These are phyloP conservation scores for Acleris emargana DNA, from an alignment of 2,888 invertebrate species.

Conservation along the genomic window DNA sequence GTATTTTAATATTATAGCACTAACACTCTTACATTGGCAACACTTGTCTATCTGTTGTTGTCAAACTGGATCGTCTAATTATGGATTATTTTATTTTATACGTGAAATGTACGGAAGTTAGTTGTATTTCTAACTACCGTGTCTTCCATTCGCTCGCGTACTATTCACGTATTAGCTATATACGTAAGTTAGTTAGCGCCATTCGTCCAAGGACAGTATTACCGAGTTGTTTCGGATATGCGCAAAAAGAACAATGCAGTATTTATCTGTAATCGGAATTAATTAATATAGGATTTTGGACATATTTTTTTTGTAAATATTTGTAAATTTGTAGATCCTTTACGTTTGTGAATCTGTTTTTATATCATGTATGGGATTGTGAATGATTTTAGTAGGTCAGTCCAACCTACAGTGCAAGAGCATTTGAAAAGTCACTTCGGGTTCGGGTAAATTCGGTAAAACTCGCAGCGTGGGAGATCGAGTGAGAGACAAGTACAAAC, in stretches of 20 bases:
- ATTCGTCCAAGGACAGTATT: slow-evolving; percentile 68
- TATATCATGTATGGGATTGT: slow-evolving; percentile 39
- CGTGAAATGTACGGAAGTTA: too few species aligned
- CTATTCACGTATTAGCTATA: slow-evolving; percentile 47
- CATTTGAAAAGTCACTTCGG: too few species aligned
- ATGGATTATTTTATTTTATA: too few species aligned
- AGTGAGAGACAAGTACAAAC: too few species aligned
- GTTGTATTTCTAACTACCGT: too few species aligned
- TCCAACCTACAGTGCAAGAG: not conserved
- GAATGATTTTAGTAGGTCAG: not conserved
- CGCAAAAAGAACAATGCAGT: slow-evolving; percentile 69
- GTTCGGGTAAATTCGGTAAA: too few species aligned
- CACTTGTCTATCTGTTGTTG: too few species aligned
- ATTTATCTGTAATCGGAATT: slow-evolving; percentile 65
- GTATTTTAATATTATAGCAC: too few species aligned
- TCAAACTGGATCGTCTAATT: too few species aligned
- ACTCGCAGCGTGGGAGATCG: too few species aligned
- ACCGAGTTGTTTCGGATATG: slow-evolving; percentile 41
- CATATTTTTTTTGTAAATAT: slow-evolving; percentile 77
- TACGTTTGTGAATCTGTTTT: slow-evolving; percentile 68
- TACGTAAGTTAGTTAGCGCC: slow-evolving; percentile 53
- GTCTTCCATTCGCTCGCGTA: too few species aligned
- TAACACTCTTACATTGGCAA: too few species aligned
- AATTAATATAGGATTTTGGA: slow-evolving; percentile 71
- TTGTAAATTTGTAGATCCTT: slow-evolving; percentile 78